Conservation (phyloP, 1,140 invertebrate species). For the Cyrtorhinus lividipennis region DNA sequence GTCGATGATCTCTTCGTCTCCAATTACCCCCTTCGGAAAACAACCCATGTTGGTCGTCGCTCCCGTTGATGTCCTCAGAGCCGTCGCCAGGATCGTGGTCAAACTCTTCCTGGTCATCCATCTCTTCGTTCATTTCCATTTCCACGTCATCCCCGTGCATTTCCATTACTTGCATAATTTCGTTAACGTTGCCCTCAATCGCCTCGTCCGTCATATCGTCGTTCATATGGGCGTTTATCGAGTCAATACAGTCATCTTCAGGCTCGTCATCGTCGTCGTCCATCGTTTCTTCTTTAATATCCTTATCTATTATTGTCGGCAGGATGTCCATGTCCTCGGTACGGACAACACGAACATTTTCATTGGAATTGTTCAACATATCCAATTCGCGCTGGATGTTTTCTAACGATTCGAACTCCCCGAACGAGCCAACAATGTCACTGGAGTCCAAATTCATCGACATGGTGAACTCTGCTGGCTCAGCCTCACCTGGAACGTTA, state of each 20-base stretch:
- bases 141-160: slow-evolving; percentile 4
- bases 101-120: not conserved
- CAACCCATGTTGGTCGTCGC: slow-evolving; percentile 3
- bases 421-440: slow-evolving; percentile 16
- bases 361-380: not conserved
- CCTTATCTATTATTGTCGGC: not conserved
- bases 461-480: not conserved
- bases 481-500: not conserved
- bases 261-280: slow-evolving; percentile 13
- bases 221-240: too few relatives aligned
- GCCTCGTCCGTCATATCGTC: slow-evolving; percentile 4
- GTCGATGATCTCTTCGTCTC: slow-evolving; percentile 10
- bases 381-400: slow-evolving; percentile 11
- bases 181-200: not conserved
- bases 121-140: not conserved
- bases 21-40: slow-evolving; percentile 11
- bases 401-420: slow-evolving; percentile 17
- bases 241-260: too few relatives aligned
- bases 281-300: slow-evolving; percentile 18
- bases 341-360: slow-evolving; percentile 1
- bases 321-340: slow-evolving; percentile 9
- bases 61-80: not conserved
- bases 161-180: not conserved
- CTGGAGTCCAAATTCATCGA: slow-evolving; percentile 20
- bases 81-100: not conserved